Percentiles rank a stretch among this genome's conserved stretches.
Conservation (phyloP, 2,113 vertebrate genomes). For the Atrichornis clamosus region DNA sequence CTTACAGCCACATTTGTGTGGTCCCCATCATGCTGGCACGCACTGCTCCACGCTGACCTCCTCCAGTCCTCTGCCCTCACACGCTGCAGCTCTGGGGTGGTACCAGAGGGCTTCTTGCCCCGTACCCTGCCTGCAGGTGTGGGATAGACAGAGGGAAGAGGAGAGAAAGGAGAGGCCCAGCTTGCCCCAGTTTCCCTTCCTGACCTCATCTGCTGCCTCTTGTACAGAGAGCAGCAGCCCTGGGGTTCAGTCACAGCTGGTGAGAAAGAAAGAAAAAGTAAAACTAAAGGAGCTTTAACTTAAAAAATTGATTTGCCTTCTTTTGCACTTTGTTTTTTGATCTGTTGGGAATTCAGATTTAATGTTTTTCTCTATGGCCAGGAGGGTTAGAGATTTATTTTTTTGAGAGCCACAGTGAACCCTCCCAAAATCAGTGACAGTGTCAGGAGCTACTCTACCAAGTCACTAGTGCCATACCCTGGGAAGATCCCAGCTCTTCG, state of each 20-base stretch:
- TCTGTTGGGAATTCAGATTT: neutral
- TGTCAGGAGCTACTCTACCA: neutral
- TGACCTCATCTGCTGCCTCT: neutral
- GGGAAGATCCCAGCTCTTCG: accelerated
- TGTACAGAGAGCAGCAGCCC: neutral
- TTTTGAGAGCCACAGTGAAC: neutral
- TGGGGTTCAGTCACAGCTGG: neutral
- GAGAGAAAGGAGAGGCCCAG: neutral
- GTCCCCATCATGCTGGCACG: accelerated
- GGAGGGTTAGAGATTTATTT: neutral
- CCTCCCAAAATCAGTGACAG: neutral
- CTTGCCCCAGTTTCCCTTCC: accelerated
- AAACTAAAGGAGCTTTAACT: neutral
- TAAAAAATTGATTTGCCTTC: neutral
- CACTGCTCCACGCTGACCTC: neutral
- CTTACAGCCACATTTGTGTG: accelerated
- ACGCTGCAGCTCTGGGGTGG: neutral
- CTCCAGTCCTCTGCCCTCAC: neutral
- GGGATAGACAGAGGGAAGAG: neutral
- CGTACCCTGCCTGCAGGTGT: neutral
- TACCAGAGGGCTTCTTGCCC: neutral
- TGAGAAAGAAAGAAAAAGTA: neutral
- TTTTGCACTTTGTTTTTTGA: neutral
- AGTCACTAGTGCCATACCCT: neutral
- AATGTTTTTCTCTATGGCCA: neutral